Conservation (phyloP, 2,113 vertebrate species). For the Gorsachius goisagi region DNA sequence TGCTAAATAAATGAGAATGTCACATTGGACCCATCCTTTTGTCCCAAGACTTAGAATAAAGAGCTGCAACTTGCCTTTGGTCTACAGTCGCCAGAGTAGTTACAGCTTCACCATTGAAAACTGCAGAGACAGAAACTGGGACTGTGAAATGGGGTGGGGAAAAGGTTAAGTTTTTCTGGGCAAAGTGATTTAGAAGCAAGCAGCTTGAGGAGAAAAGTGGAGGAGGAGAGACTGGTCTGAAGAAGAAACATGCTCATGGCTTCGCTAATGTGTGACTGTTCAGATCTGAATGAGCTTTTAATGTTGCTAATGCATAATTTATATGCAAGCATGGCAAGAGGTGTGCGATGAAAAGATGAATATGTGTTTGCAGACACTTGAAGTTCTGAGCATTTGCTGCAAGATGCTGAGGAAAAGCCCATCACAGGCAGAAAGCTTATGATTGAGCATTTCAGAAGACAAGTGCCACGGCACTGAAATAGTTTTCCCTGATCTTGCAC, state of each 20-base stretch:
- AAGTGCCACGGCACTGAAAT: neutral
- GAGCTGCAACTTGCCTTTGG: neutral
- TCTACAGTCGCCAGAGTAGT: neutral
- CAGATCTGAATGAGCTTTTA: neutral
- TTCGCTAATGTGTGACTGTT: neutral
- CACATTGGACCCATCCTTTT: neutral
- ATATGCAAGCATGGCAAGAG: neutral
- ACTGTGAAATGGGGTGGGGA: neutral
- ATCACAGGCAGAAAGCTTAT: neutral
- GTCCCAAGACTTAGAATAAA: neutral
- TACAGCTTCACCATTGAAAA: neutral
- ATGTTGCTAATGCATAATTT: neutral
- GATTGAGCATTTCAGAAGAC: neutral
- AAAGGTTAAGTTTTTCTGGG: neutral
- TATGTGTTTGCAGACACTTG: neutral
- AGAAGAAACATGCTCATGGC: neutral
- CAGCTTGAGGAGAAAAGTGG: neutral
- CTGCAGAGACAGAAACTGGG: neutral
- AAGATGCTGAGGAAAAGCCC: neutral
- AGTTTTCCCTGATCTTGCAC: neutral
- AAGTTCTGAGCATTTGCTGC: neutral
- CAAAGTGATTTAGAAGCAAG: neutral
- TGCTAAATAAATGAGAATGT: neutral
- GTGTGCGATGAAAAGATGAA: neutral
- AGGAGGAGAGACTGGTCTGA: neutral